Evolutionary conservation across 2,888 invertebrate genomes (phyloP), one percentile per base, ranked within the genome.

Genomic region (Phaedon cochleariae): DNA sequence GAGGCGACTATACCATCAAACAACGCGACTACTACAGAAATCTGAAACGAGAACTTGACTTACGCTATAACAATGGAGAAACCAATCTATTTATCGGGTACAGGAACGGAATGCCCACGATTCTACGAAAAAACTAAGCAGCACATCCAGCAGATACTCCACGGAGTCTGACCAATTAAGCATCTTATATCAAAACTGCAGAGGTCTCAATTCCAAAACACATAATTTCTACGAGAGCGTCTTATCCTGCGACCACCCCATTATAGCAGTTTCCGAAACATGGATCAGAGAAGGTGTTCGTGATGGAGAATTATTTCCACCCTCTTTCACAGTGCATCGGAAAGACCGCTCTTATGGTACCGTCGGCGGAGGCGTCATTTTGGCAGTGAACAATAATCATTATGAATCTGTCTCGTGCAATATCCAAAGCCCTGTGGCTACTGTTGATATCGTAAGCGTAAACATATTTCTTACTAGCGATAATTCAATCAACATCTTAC

Each of bases 71-170:
- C 7, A 46, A 46, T 46, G 17, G 20, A 12, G 46, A 20, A 20
- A 7, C 46, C 17, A 48, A 48, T 17, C 48, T 48, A 48, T 48
- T 48, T 18, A 48, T 48, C 48, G 48, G 48, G 18, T 46, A 20
- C 34, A 34, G 34, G 34, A 34, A 34, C 10, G 34, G 34, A 34
- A 34, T 34, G 12, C 12, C 34, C 34, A 34, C 12, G 34, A 34
- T 34, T 34, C 46, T 46, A 17, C 46, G 20, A 20, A 46, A 46
- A 46, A 46, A 20, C 46, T 46, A 46, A 20, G 7, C 9, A 20
- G 12, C 15, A 46, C 46, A 46, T 34, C 34, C 12, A 34, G 12
- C 34, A 34, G 34, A 34, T 34, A 12, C 12, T 7, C 34, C 34
- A 34, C 34, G 9, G 34, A 34, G 34, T 4, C 5, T 10, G 18